Evolutionary conservation across 2,113 vertebrate genomes (phyloP).

Genomic region (Panthera leo): DNA sequence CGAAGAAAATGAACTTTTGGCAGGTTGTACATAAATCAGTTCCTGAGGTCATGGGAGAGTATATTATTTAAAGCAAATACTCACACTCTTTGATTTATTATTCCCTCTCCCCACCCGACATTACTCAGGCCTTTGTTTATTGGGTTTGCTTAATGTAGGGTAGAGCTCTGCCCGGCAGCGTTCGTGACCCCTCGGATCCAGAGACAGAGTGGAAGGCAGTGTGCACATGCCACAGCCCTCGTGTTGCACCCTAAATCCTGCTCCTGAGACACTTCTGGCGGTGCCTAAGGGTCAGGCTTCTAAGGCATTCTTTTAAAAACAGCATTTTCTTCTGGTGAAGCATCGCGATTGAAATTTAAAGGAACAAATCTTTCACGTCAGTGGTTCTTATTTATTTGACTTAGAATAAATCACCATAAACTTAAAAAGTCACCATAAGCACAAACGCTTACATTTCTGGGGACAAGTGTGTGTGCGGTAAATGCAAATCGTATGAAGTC

Average conservation of each 20-base stretch:
- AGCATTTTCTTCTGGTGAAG: background rate
- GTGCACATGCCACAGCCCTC: background rate
- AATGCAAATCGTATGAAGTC: background rate
- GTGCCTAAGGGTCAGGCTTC: background rate
- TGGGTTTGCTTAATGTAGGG: background rate
- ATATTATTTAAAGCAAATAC: background rate
- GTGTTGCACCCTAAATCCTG: background rate
- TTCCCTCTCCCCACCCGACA: no score
- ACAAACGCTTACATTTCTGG: background rate
- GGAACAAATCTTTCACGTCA: background rate
- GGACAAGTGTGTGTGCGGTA: background rate
- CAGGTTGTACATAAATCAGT: background rate
- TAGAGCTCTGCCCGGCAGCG: no score
- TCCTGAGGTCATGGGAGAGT: background rate
- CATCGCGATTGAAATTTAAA: background rate
- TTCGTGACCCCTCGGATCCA: no score
- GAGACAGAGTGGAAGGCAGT: background rate
- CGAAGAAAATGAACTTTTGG: background rate
- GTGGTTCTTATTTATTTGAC: background rate
- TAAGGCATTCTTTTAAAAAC: background rate
- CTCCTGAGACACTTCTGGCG: background rate
- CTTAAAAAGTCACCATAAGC: background rate
- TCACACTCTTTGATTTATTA: background rate
- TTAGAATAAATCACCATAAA: slow-evolving; percentile 6
- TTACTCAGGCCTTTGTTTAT: background rate